Evolutionary conservation across 1,140 invertebrate species (phyloP).

Genomic region (Drosophila mayri): DNA sequence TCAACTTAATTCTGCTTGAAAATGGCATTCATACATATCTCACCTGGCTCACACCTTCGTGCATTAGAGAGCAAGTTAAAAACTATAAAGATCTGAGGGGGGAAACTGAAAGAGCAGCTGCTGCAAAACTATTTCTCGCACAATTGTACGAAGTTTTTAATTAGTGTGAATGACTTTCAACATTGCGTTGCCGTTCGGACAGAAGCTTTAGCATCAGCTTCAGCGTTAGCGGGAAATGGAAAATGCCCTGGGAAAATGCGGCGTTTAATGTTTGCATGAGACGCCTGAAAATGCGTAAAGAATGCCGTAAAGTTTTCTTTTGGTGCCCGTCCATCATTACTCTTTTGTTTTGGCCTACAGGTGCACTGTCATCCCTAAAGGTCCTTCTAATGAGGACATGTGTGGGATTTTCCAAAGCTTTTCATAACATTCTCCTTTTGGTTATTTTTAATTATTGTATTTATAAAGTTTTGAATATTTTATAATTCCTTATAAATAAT

Average conservation of each 20-base stretch:
- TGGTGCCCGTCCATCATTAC: conserved; percentile 41
- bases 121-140: conserved; percentile 79
- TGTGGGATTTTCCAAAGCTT: not conserved
- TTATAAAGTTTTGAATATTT: too few relatives aligned
- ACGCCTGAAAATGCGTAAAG: conserved; percentile 69
- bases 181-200: conserved; percentile 62
- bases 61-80: conserved; percentile 42
- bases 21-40: conserved; percentile 10
- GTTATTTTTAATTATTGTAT: too few relatives aligned
- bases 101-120: conserved; percentile 26
- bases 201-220: conserved; percentile 3
- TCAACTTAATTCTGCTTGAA: conserved; percentile 27
- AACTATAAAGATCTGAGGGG: conserved; percentile 54
- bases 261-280: conserved; percentile 62
- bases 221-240: not conserved
- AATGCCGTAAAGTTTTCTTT: conserved; percentile 66
- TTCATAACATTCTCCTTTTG: too few relatives aligned
- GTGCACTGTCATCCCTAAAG: not conserved
- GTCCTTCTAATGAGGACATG: conserved; percentile 1
- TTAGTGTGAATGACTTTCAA: conserved; percentile 84
- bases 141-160: conserved; percentile 84
- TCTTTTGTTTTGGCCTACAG: conserved; percentile 22
- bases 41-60: conserved; percentile 20
- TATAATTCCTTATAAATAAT: too few relatives aligned
- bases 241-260: conserved; percentile 21